Evolutionary conservation across 2,113 vertebrate species (phyloP).

Genomic region (Saimiri boliviensis): DNA sequence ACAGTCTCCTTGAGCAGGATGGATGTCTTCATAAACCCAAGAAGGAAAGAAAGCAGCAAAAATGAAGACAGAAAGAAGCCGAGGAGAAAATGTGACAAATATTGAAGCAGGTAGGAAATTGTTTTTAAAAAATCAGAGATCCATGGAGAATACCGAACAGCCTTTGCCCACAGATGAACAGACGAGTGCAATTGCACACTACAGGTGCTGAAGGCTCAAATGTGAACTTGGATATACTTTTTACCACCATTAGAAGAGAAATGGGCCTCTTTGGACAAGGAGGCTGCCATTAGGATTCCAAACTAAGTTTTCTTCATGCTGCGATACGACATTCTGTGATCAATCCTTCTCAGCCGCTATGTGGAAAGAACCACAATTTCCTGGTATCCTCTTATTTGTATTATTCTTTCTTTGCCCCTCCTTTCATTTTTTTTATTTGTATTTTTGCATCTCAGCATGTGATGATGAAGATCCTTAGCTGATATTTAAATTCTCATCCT

Average conservation of each 20-base stretch:
- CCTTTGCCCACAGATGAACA: background rate
- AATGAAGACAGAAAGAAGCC: constrained; percentile 2
- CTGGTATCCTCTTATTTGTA: background rate
- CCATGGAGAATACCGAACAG: background rate
- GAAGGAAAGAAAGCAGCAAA: background rate
- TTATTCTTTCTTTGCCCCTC: background rate
- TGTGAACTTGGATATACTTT: background rate
- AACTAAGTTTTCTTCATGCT: background rate
- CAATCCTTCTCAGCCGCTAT: background rate
- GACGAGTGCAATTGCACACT: rapidly evolving
- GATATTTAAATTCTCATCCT: background rate
- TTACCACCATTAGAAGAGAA: background rate
- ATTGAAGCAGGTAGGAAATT: background rate
- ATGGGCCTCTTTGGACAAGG: background rate
- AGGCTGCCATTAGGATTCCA: background rate
- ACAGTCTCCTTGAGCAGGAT: background rate
- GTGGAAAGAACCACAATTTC: background rate
- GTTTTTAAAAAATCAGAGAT: background rate
- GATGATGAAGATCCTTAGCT: background rate
- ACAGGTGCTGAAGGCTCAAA: background rate
- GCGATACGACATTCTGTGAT: background rate
- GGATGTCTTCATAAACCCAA: background rate
- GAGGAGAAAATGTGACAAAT: background rate
- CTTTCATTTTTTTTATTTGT: background rate
- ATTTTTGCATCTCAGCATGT: background rate